Evolutionary conservation across 2,113 vertebrate species (phyloP).

Genomic region (Cephalopholis sonnerati): DNA sequence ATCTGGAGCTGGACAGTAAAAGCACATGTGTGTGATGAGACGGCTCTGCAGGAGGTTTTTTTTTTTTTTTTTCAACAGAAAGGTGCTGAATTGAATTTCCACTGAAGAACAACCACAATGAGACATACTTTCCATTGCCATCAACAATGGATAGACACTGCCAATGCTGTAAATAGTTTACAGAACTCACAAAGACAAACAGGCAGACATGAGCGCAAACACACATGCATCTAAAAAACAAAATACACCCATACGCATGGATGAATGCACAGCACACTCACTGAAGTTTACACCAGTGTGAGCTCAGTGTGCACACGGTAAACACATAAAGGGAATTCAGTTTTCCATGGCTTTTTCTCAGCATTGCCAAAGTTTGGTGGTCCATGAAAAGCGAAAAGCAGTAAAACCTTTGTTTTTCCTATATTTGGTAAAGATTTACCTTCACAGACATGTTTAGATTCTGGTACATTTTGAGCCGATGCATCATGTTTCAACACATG

Average conservation of each 20-base stretch:
- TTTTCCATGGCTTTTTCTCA: conserved; percentile 44
- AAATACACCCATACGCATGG: conserved; percentile 33
- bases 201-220: conserved; percentile 16
- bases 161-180: conserved; percentile 78
- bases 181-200: conserved; percentile 71
- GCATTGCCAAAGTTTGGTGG: conserved; percentile 19
- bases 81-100: conserved; percentile 77
- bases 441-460: conserved; percentile 1
- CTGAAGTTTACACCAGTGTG: conserved; percentile 30
- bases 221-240: conserved; percentile 44
- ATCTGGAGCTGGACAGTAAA: conserved; percentile 27
- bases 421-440: not conserved
- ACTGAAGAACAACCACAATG: conserved; percentile 71
- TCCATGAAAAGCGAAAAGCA: conserved; percentile 15
- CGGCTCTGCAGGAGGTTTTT: conserved; percentile 23
- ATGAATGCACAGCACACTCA: conserved; percentile 13
- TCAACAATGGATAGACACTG: conserved; percentile 72
- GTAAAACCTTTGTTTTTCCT: not conserved
- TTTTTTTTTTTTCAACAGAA: conserved; percentile 37
- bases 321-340: conserved; percentile 41
- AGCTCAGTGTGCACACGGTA: conserved; percentile 9
- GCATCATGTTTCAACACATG: not conserved
- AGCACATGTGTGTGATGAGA: conserved; percentile 47
- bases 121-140: conserved; percentile 80
- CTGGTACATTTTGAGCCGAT: conserved; percentile 27